Conservation (phyloP, 2,113 vertebrate genomes). For the Amazona vittata region DNA sequence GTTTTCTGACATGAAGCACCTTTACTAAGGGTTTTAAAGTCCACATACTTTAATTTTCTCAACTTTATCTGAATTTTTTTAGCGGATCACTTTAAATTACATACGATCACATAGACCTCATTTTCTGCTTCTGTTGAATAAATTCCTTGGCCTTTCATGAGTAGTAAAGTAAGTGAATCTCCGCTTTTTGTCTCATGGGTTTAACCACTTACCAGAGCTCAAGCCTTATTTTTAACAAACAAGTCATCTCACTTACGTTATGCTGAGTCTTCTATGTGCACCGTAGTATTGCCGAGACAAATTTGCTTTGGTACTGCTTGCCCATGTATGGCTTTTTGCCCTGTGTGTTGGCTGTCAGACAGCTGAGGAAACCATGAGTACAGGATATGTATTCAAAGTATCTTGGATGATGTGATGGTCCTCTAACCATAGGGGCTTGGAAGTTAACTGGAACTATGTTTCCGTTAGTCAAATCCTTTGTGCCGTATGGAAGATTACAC, state of each 20-base stretch:
- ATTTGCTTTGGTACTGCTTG: accelerated
- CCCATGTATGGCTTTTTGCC: accelerated
- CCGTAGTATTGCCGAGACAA: too few relatives aligned
- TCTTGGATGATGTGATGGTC: accelerated
- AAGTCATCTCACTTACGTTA: background rate
- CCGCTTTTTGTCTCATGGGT: background rate
- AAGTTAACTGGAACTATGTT: background rate
- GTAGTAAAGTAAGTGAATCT: background rate
- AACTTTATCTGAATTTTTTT: background rate
- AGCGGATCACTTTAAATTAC: background rate
- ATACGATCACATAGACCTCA: background rate
- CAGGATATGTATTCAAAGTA: background rate
- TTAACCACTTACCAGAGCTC: background rate
- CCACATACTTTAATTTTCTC: background rate
- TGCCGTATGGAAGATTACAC: background rate
- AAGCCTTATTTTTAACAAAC: background rate
- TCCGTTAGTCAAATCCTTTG: background rate
- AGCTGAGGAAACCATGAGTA: background rate
- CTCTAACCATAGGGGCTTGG: too few relatives aligned
- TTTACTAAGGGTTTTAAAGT: background rate
- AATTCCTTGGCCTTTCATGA: background rate
- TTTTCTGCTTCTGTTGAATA: background rate
- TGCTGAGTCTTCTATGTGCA: background rate
- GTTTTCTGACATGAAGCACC: background rate
- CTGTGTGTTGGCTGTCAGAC: background rate